Base-by-base conservation (phyloP, 2,888 invertebrate species). In the Andrena bucephala region DNA sequence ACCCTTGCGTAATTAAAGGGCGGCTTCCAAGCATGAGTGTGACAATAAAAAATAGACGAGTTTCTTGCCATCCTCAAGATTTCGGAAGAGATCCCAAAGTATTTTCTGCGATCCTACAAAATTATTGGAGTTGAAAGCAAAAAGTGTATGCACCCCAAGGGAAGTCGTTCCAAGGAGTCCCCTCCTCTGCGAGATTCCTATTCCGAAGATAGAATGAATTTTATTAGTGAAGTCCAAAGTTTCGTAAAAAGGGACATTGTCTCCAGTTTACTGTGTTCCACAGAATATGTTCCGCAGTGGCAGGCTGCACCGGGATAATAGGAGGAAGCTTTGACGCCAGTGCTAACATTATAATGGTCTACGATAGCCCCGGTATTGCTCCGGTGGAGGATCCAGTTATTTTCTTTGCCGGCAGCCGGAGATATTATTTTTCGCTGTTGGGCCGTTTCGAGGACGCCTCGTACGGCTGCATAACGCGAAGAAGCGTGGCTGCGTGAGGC, bases 401-500 rank as follows among this genome's bases (percentile, higher is more conserved):
- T 86, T 78, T 74, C 77, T 83, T 71, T n/a, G 42, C 50, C 69
- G 70, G 54, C 82, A 66, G 70, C 63, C 31, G 72, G 57, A 70
- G 71, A 78, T 81, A 85, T 87, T 85, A 84, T 83, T 83, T 84
- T 77, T 86, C 83, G 80, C 77, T 87, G 81, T 86, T 87, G 65
- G 74, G 76, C 29, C 68, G 75, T 79, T 84, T 81, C 74, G 79
- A 75, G 73, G 71, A 77, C 71, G 77, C 33, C 71, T 62, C 72
- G 63, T 78, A 75, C 77, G 65, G 76, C 71, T 62, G 74, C 76
- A 77, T 85, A 82, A 82, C 80, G 79, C 67, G 78, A 63, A 74
- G 78, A 66, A 77, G 86, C 77, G 79, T 74, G 84, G 84, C 85
- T 87, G 86, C 86, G 86, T 90, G 90, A 89, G 90, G 89, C 87